Evolutionary conservation across 2,113 vertebrate genomes (phyloP), one percentile per base, ranked within the genome.

Genomic region (Columbina picui): DNA sequence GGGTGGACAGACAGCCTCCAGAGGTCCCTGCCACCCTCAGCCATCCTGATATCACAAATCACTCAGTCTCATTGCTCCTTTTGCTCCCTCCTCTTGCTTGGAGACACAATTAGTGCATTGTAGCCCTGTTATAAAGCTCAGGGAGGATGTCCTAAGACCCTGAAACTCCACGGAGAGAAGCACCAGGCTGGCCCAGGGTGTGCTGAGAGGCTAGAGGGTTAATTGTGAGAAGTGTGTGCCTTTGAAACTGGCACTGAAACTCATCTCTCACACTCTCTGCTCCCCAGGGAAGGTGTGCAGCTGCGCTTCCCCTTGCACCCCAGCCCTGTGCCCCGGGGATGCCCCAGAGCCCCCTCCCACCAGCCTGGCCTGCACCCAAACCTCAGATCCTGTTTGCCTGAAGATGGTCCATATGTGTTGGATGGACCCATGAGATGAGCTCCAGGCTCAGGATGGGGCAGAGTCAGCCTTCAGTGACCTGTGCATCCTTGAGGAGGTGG

Each of bases 181-280:
- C 12, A 67, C 26, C 9, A 59, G 43, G 14, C 12, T 53, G 34
- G 26, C 59, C 32, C 30, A 59, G 29, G 43, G 21, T 0, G 0
- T 38, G 53, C 63, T 77, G 41, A 29, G 86, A 92, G 29, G 45
- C 55, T 61, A 74, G 41, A 59, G 52, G 10, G 94, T 95, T 93
- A 81, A 81, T n/a, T 49, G 88, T 70, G 88, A 94, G 93, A 96
- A 96, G 30, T 1, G 0, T 4, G 27, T 94, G 67, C 43, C 64
- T 94, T 90, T 86, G 86, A 96, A 96, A 94, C 79, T 89, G 79
- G 83, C 95, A 92, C 92, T 14, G 96, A 96, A 96, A 94, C 92
- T 73, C 2, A 0, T 53, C 47, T 82, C 61, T 89, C 19, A 27
- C 43, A 12, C 45, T 56, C 79, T 88, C 32, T 86, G 68, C 43